phyloP scores from a whole-genome alignment of 1,140 invertebrate species.

The Drosophila dunni region DNA sequence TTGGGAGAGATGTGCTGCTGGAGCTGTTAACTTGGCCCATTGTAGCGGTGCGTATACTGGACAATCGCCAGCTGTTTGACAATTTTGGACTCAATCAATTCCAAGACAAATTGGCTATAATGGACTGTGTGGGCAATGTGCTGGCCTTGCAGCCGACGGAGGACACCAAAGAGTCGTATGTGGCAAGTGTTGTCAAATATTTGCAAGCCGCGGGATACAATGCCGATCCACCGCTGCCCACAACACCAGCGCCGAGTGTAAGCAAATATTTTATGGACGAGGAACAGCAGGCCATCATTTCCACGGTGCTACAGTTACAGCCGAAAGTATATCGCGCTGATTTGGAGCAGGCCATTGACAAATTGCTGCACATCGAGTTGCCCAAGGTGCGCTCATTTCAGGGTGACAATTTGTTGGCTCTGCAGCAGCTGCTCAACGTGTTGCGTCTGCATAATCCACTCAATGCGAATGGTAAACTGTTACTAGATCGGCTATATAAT shows the following conservation, averaged over 20 bases:
- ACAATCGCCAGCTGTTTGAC: slow-evolving; percentile 16
- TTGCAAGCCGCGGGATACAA: background rate
- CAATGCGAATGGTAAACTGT: slow-evolving; percentile 31
- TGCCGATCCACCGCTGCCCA: slow-evolving; percentile 5
- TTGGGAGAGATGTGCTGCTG: slow-evolving; percentile 56
- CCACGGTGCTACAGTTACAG: slow-evolving; percentile 25
- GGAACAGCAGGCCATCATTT: slow-evolving; percentile 46
- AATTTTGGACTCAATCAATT: slow-evolving; percentile 28
- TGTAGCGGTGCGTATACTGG: slow-evolving; percentile 25
- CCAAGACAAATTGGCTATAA: slow-evolving; percentile 13
- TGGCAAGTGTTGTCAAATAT: slow-evolving; percentile 18
- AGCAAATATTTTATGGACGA: slow-evolving; percentile 12
- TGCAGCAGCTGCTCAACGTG: slow-evolving; percentile 39
- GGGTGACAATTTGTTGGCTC: slow-evolving; percentile 31
- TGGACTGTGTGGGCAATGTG: slow-evolving; percentile 12
- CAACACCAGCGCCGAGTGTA: background rate
- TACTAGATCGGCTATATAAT: slow-evolving; percentile 33
- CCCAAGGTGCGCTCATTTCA: slow-evolving; percentile 41
- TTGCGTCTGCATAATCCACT: slow-evolving; percentile 41
- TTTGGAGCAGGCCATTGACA: slow-evolving; percentile 64
- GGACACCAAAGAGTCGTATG: slow-evolving; percentile 29
- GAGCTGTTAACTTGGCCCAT: slow-evolving; percentile 28
- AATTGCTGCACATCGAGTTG: slow-evolving; percentile 61
- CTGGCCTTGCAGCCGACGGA: background rate
- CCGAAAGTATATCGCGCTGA: slow-evolving; percentile 54